phyloP scores from a whole-genome alignment of 2,113 vertebrate species.

The Hiodon tergisus region DNA sequence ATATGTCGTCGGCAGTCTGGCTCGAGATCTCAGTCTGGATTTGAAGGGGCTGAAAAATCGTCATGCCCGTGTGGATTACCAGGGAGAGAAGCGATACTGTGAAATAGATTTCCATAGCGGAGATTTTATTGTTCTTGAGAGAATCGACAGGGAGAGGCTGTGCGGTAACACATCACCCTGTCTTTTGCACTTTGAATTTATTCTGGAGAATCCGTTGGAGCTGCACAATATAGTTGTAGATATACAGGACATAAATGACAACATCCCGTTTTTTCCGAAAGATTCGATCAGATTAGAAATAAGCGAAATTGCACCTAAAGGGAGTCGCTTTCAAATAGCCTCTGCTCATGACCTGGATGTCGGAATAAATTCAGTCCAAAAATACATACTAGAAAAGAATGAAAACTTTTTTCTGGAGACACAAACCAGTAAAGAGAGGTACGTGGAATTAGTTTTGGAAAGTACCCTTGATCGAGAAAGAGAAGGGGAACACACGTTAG shows the following conservation, averaged over 20 bases:
- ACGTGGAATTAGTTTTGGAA: neutral
- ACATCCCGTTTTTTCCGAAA: neutral
- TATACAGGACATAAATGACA: neutral
- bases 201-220: neutral
- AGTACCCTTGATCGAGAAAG: neutral
- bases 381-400: neutral
- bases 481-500: neutral
- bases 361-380: neutral
- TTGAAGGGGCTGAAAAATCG: neutral
- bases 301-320: neutral
- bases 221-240: neutral
- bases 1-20: neutral
- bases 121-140: neutral
- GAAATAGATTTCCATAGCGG: neutral
- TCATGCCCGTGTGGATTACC: neutral
- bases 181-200: neutral
- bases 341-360: neutral
- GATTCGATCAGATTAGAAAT: neutral
- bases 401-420: neutral
- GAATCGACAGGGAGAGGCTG: neutral
- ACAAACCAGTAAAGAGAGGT: neutral
- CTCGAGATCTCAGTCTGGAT: neutral
- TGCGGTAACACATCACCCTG: neutral
- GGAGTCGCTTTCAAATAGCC: neutral
- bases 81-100: neutral